Evolutionary conservation across 2,113 vertebrate genomes (phyloP).

Genomic region (Oreochromis tanganicae): DNA sequence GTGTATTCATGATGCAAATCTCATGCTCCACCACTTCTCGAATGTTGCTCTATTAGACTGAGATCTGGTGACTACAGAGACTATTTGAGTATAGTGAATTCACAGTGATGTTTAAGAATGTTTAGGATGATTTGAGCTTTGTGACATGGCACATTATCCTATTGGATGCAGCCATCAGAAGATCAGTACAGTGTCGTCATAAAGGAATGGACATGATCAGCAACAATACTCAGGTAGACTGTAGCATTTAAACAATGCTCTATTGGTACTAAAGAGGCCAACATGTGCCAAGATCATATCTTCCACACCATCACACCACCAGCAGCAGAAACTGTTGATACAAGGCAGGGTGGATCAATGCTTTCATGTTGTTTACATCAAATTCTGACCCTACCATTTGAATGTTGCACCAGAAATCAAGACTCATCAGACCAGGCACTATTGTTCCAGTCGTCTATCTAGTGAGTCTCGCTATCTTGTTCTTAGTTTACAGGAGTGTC

Average conservation of each 20-base stretch:
- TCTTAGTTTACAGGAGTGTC: background rate
- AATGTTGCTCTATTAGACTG: background rate
- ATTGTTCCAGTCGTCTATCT: background rate
- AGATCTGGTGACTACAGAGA: background rate
- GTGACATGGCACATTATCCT: background rate
- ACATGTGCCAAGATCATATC: too few relatives aligned
- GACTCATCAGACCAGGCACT: too few relatives aligned
- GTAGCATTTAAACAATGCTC: background rate
- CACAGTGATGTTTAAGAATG: background rate
- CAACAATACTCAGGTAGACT: background rate
- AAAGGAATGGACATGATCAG: background rate
- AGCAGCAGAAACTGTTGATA: too few relatives aligned
- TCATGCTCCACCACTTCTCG: background rate
- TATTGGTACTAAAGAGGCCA: background rate
- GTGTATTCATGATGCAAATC: background rate
- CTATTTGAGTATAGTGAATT: background rate
- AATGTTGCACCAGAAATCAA: too few relatives aligned
- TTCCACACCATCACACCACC: too few relatives aligned
- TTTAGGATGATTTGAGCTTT: background rate
- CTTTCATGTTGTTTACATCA: too few relatives aligned
- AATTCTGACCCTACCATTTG: too few relatives aligned
- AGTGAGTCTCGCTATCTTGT: background rate
- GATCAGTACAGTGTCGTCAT: background rate
- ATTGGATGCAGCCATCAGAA: background rate
- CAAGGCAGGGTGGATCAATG: too few relatives aligned